Conservation (phyloP, 1,140 invertebrate genomes). For the Choristoneura fumiferana region DNA sequence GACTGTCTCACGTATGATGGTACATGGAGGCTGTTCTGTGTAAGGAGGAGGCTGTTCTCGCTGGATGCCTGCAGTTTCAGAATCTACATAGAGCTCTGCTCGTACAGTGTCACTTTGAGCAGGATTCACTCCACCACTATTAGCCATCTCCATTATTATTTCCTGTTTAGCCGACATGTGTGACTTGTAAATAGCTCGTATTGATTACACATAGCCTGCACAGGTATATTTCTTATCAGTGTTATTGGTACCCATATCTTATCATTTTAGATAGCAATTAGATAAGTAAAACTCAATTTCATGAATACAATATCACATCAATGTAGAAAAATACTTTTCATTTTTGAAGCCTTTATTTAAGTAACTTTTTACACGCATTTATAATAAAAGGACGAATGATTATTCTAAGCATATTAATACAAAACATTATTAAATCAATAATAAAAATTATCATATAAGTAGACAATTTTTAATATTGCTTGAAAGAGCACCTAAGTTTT, state of each 20-base stretch:
- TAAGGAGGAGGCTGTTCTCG: constrained; percentile 57
- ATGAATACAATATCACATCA: background rate
- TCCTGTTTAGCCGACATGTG: constrained; percentile 1
- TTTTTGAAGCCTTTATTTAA: constrained; percentile 15
- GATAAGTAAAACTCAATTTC: constrained; percentile 6
- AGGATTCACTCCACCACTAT: constrained; percentile 30
- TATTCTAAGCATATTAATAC: too few species aligned
- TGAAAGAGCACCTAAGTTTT: too few species aligned
- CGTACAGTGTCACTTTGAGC: constrained; percentile 22
- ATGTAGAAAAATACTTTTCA: background rate
- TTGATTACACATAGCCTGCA: background rate
- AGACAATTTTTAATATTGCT: too few species aligned
- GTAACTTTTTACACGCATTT: constrained; percentile 7
- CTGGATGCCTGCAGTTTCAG: constrained; percentile 26
- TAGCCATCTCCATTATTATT: constrained; percentile 16
- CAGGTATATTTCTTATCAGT: constrained; percentile 13
- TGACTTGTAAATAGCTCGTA: background rate
- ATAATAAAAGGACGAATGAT: background rate
- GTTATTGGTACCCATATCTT: constrained; percentile 11
- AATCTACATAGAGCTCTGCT: constrained; percentile 30
- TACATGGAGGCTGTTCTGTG: constrained; percentile 28
- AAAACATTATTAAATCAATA: too few species aligned
- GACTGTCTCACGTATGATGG: constrained; percentile 48
- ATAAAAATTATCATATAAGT: too few species aligned
- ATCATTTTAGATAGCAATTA: constrained; percentile 8